Percentiles rank a stretch among this genome's conserved stretches.
Conservation (phyloP, 2,797 vertebrate genomes). For the Lates japonicus region DNA sequence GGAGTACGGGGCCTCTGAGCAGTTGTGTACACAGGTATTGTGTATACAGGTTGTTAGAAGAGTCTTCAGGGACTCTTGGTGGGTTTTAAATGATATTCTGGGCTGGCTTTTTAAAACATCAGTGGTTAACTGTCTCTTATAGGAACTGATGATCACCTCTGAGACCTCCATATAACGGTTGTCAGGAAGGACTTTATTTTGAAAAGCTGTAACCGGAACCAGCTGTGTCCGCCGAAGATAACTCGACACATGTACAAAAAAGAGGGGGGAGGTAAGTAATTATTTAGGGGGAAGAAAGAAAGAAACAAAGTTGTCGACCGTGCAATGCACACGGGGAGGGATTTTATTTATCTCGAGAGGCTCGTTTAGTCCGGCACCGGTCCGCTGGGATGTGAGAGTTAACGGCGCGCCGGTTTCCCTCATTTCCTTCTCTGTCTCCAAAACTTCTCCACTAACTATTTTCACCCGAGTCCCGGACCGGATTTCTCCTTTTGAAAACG, state of each 20-base stretch:
- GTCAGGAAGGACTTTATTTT: slow-evolving; percentile 5
- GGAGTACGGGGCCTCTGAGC: too few species aligned
- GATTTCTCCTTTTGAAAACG: slow-evolving; percentile 56
- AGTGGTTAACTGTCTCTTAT: too few species aligned
- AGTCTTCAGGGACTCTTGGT: too few species aligned
- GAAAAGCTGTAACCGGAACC: slow-evolving; percentile 46
- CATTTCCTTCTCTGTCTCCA: slow-evolving; percentile 11
- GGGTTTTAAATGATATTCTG: too few species aligned
- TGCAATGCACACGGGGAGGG: slow-evolving; percentile 74
- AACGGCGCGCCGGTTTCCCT: slow-evolving; percentile 41
- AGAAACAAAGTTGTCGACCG: slow-evolving; percentile 84
- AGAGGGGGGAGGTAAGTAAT: slow-evolving; percentile 84
- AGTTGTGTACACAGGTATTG: too few species aligned
- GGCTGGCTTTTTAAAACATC: too few species aligned
- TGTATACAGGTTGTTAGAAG: too few species aligned
- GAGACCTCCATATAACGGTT: too few species aligned
- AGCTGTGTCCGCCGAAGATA: rapidly evolving
- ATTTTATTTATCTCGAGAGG: slow-evolving; percentile 65
- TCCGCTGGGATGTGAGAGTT: slow-evolving; percentile 39
- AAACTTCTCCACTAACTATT: slow-evolving; percentile 70
- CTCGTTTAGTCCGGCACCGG: slow-evolving; percentile 56
- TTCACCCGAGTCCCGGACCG: slow-evolving; percentile 42
- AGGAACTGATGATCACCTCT: too few species aligned
- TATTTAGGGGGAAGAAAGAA: slow-evolving; percentile 86
- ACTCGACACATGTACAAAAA: slow-evolving; percentile 33